These are phyloP conservation scores for Panthera tigris DNA, from an alignment of 2,113 vertebrate genomes.

Conservation along the genomic window DNA sequence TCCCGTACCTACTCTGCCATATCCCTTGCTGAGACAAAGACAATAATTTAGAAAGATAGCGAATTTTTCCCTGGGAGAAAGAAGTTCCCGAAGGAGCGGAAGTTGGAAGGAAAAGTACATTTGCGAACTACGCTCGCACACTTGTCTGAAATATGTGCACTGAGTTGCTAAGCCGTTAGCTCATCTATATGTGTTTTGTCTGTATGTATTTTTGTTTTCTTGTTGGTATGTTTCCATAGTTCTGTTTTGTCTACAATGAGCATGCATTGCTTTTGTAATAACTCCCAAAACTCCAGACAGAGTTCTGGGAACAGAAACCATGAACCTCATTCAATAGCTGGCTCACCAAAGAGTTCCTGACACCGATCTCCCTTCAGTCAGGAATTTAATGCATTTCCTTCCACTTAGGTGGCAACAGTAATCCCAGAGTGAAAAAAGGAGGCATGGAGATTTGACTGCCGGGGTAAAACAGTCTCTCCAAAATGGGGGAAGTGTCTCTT, in stretches of 20 bases:
- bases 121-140: background rate
- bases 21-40: background rate
- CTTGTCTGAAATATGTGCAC: background rate
- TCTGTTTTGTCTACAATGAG: background rate
- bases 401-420: background rate
- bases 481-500: background rate
- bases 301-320: background rate
- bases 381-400: background rate
- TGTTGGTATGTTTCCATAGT: background rate
- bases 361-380: background rate
- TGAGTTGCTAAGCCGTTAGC: background rate
- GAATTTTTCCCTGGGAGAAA: background rate
- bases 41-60: background rate
- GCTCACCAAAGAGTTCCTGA: background rate
- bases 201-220: background rate
- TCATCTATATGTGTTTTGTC: background rate
- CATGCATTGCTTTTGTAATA: background rate
- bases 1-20: background rate
- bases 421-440: background rate
- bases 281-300: background rate
- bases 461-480: background rate
- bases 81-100: background rate
- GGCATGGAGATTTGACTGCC: background rate
- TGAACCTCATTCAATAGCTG: background rate
- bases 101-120: background rate